phyloP scores from a whole-genome alignment of 2,888 invertebrate genomes.

The Drosophila pseudotalamancana region DNA sequence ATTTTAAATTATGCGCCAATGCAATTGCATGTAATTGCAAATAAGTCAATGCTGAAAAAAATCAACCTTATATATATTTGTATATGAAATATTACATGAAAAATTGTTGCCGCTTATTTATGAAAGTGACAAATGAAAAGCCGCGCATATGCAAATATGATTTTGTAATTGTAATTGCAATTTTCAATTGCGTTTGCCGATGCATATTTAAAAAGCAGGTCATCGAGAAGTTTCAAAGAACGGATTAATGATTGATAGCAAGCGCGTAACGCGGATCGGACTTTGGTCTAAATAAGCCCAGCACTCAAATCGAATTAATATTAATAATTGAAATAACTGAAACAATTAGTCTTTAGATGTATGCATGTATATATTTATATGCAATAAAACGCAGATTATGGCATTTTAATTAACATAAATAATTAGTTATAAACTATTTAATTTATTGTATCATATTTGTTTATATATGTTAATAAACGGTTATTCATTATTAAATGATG shows the following conservation, averaged over 20 bases:
- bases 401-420: conserved; percentile 20
- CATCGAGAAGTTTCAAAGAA: conserved; percentile 19
- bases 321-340: conserved; percentile 9
- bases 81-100: conserved; percentile 41
- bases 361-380: background rate
- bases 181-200: conserved; percentile 28
- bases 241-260: conserved; percentile 42
- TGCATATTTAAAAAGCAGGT: conserved; percentile 71
- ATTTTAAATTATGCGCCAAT: conserved; percentile 58
- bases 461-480: conserved; percentile 2
- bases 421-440: conserved; percentile 1
- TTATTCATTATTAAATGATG: background rate
- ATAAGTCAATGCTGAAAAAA: conserved; percentile 22
- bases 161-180: conserved; percentile 67
- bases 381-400: conserved; percentile 21
- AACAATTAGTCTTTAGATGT: background rate
- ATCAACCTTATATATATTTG: background rate
- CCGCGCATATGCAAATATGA: conserved; percentile 66
- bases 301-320: conserved; percentile 25
- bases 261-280: background rate
- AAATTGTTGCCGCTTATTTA: conserved; percentile 57
- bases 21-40: conserved; percentile 48
- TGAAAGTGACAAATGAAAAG: conserved; percentile 73
- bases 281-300: conserved; percentile 7
- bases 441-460: background rate